Percentiles rank a stretch among this genome's conserved stretches.
Conservation (phyloP, 2,113 vertebrate species). For the Nesoenas mayeri region DNA sequence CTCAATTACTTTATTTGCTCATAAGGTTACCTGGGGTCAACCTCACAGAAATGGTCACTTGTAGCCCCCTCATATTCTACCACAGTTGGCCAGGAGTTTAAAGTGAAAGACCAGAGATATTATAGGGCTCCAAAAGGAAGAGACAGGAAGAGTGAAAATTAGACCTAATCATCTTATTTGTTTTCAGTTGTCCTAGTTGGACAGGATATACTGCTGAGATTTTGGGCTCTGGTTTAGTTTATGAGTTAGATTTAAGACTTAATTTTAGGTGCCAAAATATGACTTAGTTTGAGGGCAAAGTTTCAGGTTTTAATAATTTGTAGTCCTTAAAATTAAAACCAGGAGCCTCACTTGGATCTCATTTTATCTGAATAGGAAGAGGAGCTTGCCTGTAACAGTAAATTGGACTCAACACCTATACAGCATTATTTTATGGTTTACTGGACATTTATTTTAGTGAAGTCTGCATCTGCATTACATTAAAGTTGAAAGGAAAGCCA, state of each 20-base stretch:
- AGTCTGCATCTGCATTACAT: slow-evolving; percentile 50
- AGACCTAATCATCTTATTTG: neutral
- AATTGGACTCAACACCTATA: slow-evolving; percentile 57
- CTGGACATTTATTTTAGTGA: slow-evolving; percentile 47
- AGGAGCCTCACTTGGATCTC: neutral
- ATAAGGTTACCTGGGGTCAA: neutral
- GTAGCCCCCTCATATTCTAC: neutral
- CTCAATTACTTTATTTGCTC: neutral
- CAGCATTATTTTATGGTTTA: slow-evolving; percentile 63
- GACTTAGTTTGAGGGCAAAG: slow-evolving; percentile 1
- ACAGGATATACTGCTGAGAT: neutral
- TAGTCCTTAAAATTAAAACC: slow-evolving; percentile 28
- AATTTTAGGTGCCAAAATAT: slow-evolving; percentile 8
- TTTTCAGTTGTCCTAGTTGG: neutral
- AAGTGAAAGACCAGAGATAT: neutral
- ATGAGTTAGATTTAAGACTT: neutral
- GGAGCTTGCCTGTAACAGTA: slow-evolving; percentile 14
- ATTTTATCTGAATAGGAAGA: slow-evolving; percentile 30
- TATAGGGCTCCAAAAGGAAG: neutral
- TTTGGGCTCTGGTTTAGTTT: neutral
- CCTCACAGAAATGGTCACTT: neutral
- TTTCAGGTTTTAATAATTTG: neutral
- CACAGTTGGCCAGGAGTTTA: neutral
- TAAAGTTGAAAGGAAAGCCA: slow-evolving; percentile 62
- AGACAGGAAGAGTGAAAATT: neutral